These are phyloP conservation scores for Phrynocephalus vlangalii DNA, from an alignment of 2,797 vertebrate genomes.

Conservation along the genomic window DNA sequence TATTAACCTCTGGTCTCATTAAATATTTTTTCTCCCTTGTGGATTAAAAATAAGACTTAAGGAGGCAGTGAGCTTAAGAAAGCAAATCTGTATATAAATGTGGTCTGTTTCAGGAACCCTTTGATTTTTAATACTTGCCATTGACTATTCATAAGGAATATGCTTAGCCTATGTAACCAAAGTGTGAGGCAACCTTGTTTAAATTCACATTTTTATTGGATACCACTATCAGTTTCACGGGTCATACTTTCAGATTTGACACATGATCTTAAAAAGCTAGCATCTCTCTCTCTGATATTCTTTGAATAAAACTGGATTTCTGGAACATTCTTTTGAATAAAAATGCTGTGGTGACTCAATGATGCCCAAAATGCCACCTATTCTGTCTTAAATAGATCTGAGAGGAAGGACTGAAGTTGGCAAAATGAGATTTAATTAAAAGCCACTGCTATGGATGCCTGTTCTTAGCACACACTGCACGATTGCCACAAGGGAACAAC, in stretches of 20 bases:
- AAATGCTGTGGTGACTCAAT: no score
- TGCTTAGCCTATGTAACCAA: background rate
- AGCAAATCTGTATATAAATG: background rate
- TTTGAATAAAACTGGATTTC: background rate
- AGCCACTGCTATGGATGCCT: no score
- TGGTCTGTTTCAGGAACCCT: background rate
- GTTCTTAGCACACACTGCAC: no score
- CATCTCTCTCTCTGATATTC: background rate
- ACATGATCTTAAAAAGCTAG: background rate
- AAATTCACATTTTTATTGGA: no score
- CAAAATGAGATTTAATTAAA: no score
- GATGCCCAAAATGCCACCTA: no score
- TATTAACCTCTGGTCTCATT: background rate
- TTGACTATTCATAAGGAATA: constrained; percentile 1
- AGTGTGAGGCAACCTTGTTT: background rate
- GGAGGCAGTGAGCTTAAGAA: background rate
- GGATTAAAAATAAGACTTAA: background rate
- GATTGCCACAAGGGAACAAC: no score
- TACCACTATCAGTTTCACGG: background rate
- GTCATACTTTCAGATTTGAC: background rate
- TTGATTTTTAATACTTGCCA: background rate
- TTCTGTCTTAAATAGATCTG: no score
- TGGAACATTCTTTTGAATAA: background rate
- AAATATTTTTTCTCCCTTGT: background rate
- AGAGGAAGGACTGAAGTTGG: no score